Base-by-base conservation (phyloP, 30 jellyfish, hydroid and myxozoan species). In the Morbakka virulenta region DNA sequence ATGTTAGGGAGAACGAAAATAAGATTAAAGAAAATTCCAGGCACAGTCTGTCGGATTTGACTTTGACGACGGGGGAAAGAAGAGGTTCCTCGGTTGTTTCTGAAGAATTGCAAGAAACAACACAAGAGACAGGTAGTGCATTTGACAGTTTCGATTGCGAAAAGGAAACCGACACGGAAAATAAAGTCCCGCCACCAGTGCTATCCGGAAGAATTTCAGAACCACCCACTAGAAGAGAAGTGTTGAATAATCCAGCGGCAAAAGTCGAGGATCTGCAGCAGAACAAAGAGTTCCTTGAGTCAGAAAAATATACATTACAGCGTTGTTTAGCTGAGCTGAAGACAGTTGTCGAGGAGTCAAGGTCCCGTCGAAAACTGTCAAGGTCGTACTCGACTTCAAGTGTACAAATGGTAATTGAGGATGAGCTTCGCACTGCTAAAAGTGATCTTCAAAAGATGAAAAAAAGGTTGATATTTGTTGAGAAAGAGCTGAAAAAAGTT, bases 271-370 rank as follows among this genome's bases (percentile, higher is more conserved):
- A 76, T 12, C 72, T 93, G 52, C 41, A 67, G 35, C 75, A 67
- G 25, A 57, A 77, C 69, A 74, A 72, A 62, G 96, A 81, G 30
- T 76, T 65, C 6, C 65, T 93, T 48, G 96, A 93, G 53, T 66
- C 72, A 64, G 96, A 93, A 47, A 80, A 79, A 63, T 65, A 28
- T 13, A 68, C 62, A n/a, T 72, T 93, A 2, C 64, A 75, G 0
- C 74, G 33, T 22, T 77, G 93, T 32, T 48, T 93, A 63, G 82
- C 87, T 3, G 91, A 75, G 0, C 23, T 85, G 63, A 52, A 64
- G 49, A 53, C 32, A 4, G 84, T 67, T 14, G 87, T 85, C 33
- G 41, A 68, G 17, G 71, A 63, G 21, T 83, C 90, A 35, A 49
- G 35, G 63, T 25, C n/a, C 9, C 81, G 90, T 9, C 41, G 25